Base-by-base conservation (phyloP, 2,113 vertebrate genomes). In the Myiagra hebetior region DNA sequence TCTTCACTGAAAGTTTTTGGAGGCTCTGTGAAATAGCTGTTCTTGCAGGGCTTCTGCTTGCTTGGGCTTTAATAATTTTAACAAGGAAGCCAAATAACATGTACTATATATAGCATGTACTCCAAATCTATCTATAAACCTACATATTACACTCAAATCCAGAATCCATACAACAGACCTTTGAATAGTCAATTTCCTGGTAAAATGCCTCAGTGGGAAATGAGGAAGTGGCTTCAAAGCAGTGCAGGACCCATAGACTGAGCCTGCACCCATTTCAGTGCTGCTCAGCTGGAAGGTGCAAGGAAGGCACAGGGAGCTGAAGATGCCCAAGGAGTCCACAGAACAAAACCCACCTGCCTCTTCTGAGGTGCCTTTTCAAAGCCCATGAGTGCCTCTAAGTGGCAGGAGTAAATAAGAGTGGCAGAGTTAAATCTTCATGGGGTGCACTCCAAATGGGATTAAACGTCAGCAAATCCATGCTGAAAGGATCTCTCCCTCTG, bases 311-410 rank as follows among this genome's bases (percentile, higher is more conserved):
- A 16, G 49, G 55, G 17, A 60, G 20, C 35, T 42, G 52, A 19
- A 65, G 47, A 23, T 50, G 20, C 8, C 19, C 12, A 14, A 26
- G 15, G 27, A 70, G 11, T 3, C 60, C 55, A 5, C 56, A 44
- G 47, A 97, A 89, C 73, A 73, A 80, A 93, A 94, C 81, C 39
- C 94, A 96, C 95, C 89, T 98, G 96, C 70, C 10, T 89, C 52
- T 81, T 85, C 39, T 30, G 68, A n/a, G 52, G 13, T 5, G 3
- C 67, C 83, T n/a, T 73, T 72, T 28, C 68, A 73, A 82, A 93
- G 92, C 72, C 50, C 82, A 46, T 50, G 84, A 87, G 74, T 87
- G 77, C 95, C 92, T 75, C 94, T 92, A 85, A 93, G 85, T 95
- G 94, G 94, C 64, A 84, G 31, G 85, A 93, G 64, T 79, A 87